Base-by-base conservation (phyloP, 92 coral and sea anemone species). In the Virgularia gustaviana region DNA sequence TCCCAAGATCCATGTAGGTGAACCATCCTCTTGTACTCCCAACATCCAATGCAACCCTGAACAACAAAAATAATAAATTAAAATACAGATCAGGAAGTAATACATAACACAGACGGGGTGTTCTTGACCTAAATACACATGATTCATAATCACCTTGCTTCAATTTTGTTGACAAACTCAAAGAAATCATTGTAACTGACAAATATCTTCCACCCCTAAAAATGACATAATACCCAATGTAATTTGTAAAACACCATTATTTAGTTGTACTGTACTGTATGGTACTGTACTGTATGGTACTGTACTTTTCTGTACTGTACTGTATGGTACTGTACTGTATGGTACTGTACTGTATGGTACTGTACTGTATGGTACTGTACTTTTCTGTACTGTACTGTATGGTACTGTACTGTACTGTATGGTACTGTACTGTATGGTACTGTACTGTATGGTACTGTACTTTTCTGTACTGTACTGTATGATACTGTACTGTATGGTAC, bases 161-260 rank as follows among this genome's bases (percentile, higher is more conserved):
- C 99, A 64, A 94, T 86, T 67, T 80, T 90, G 72, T 86, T 89
- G 55, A 94, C 96, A 89, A 94, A 94, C 34, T 71, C 73, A n/a
- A 81, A 64, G 78, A 94, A 94, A 49, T 94, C 99, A n/a, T 82
- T 78, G 45, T 77, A 79, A 79, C 92, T 89, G 23, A 94, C 78
- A 45, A 94, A 94, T 38, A 94, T 89, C 61, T 77, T 92, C 98
- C 98, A 92, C 73, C 87, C 98, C 98, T 92, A 30, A 56, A n/a
- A 53, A 54, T 30, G 29, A 31, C 22, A 24, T 20, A 44, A 12
- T 18, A 54, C 10, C 5, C 18, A 15, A 28, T 20, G 9, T 3
- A 3, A 47, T 4, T 7, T 70, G 4, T 12, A 13, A 11, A 29
- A 52, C 23, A 22, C 62, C 25, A 20, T 20, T 16, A 11, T 20